These are phyloP conservation scores for Camptogramma bilineatum DNA, from an alignment of 2,888 invertebrate genomes.

Conservation along the genomic window DNA sequence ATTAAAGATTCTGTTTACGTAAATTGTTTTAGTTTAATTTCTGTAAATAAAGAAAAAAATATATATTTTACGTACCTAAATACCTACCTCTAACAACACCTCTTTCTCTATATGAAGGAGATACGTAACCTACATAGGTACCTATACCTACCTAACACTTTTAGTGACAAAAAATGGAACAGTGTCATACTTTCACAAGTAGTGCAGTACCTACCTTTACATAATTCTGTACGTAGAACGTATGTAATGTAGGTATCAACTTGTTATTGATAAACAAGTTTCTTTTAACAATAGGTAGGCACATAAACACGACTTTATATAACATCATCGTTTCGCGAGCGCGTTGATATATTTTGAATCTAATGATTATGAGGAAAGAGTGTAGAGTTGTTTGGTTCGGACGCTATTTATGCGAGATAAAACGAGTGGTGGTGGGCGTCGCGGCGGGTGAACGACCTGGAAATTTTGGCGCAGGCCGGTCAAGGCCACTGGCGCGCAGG, in stretches of 20 bases:
- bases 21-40: too few species aligned
- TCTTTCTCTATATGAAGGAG: background rate
- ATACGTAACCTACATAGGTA: background rate
- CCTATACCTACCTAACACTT: background rate
- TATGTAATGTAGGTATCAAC: constrained; percentile 50
- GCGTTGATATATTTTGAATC: constrained; percentile 45
- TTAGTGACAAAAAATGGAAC: background rate
- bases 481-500: constrained; percentile 78
- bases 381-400: constrained; percentile 52
- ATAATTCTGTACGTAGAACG: constrained; percentile 54
- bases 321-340: constrained; percentile 56
- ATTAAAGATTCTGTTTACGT: too few species aligned
- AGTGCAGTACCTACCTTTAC: constrained; percentile 52
- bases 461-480: constrained; percentile 85
- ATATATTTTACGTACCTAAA: background rate
- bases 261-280: constrained; percentile 80
- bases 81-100: background rate
- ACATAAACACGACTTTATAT: constrained; percentile 78
- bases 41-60: too few species aligned
- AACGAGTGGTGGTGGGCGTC: constrained; percentile 79
- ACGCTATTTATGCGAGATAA: constrained; percentile 77
- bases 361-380: constrained; percentile 49
- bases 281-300: constrained; percentile 73
- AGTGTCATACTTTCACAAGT: constrained; percentile 4
- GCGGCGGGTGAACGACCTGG: constrained; percentile 80